Percentiles rank a stretch among this genome's conserved stretches.
Conservation (phyloP, 2,888 invertebrate species). For the Eupithecia subfuscata region DNA sequence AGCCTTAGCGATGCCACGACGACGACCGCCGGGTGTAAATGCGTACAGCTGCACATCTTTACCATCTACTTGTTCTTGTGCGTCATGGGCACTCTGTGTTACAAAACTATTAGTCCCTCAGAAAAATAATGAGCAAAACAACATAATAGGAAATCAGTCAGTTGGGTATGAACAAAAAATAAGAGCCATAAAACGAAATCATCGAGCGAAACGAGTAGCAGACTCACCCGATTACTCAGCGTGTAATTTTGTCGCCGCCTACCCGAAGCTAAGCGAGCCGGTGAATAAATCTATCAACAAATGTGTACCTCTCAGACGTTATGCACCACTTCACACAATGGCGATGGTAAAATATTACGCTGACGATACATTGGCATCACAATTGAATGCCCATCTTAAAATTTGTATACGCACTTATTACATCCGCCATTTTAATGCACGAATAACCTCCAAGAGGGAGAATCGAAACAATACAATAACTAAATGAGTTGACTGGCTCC, state of each 20-base stretch:
- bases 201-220: constrained; percentile 67
- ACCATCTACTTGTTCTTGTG: background rate
- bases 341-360: constrained; percentile 67
- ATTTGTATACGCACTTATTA: constrained; percentile 41
- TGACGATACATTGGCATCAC: constrained; percentile 62
- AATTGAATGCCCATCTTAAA: constrained; percentile 51
- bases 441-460: constrained; percentile 36
- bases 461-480: constrained; percentile 31
- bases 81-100: background rate
- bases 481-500: constrained; percentile 23
- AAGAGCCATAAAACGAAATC: constrained; percentile 68
- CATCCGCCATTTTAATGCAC: constrained; percentile 44
- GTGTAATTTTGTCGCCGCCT: constrained; percentile 73
- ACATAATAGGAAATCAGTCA: constrained; percentile 61
- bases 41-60: background rate
- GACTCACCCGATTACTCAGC: constrained; percentile 78
- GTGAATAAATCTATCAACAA: constrained; percentile 77
- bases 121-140: constrained; percentile 48
- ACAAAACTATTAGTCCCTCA: background rate
- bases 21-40: background rate
- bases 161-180: constrained; percentile 64
- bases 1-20: background rate
- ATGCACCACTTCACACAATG: constrained; percentile 74
- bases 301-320: constrained; percentile 76
- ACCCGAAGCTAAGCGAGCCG: constrained; percentile 59